Percentiles rank a stretch among this genome's conserved stretches.
Evolutionary conservation across 2,797 vertebrate genomes (phyloP).

Genomic region (Typhlichthys subterraneus): DNA sequence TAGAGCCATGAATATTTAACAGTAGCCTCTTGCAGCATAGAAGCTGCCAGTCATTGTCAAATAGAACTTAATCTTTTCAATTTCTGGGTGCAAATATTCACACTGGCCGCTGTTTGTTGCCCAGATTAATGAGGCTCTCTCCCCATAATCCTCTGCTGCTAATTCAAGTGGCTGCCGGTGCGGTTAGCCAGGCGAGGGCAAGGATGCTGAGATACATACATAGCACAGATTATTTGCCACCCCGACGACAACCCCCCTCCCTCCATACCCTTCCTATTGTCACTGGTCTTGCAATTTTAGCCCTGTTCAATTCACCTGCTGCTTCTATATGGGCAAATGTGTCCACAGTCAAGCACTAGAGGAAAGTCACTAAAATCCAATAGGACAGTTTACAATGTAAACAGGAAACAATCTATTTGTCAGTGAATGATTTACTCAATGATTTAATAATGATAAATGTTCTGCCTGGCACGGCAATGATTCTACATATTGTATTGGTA

Average conservation of each 20-base stretch:
- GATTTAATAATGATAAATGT: constrained; percentile 12
- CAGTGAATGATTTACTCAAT: not conserved
- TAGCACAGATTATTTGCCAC: constrained; percentile 82
- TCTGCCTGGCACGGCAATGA: not conserved
- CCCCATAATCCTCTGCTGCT: constrained; percentile 98
- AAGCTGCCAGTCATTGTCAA: constrained; percentile 99
- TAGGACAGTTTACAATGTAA: not conserved
- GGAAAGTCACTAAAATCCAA: not conserved
- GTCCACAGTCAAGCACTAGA: no score
- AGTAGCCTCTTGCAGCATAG: constrained; percentile 93
- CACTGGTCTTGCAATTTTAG: constrained; percentile 20
- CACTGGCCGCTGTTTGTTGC: constrained; percentile 99
- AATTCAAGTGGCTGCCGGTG: constrained; percentile 97
- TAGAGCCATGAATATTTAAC: constrained; percentile 96
- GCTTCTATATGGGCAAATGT: not conserved
- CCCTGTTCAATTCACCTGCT: constrained; percentile 23
- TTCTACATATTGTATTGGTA: constrained; percentile 21
- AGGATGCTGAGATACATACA: constrained; percentile 84
- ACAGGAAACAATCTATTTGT: constrained; percentile 1
- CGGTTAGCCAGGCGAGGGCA: constrained; percentile 78
- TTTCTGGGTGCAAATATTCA: constrained; percentile 99
- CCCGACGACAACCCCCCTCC: not conserved
- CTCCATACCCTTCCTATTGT: constrained; percentile 21
- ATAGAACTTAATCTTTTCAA: constrained; percentile 99
- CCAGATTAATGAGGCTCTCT: constrained; percentile 98